Percentiles rank a stretch among this genome's conserved stretches.
phyloP scores from a whole-genome alignment of 2,888 invertebrate species.

The Drosophila macrospina region DNA sequence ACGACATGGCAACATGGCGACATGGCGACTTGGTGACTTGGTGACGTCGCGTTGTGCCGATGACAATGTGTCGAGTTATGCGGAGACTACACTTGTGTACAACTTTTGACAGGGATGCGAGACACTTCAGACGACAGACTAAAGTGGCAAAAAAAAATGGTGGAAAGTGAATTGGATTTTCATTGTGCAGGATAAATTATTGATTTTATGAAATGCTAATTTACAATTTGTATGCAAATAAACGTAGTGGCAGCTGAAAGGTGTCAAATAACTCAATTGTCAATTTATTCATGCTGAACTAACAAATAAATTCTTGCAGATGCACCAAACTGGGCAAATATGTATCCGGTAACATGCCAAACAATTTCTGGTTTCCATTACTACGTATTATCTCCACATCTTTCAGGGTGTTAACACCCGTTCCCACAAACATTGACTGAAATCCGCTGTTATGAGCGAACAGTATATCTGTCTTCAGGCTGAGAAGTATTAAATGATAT shows the following conservation, averaged over 20 bases:
- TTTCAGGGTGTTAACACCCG: slow-evolving; percentile 46
- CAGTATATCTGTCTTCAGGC: slow-evolving; percentile 57
- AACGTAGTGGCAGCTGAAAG: neutral
- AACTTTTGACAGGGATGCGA: slow-evolving; percentile 54
- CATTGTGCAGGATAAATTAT: slow-evolving; percentile 22
- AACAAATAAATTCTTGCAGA: slow-evolving; percentile 53
- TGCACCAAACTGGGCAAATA: slow-evolving; percentile 52
- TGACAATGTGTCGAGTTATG: slow-evolving; percentile 48
- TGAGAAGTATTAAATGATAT: slow-evolving; percentile 2
- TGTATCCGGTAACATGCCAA: slow-evolving; percentile 51
- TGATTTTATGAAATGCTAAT: slow-evolving; percentile 38
- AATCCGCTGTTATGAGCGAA: slow-evolving; percentile 63
- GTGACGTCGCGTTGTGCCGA: slow-evolving; percentile 8
- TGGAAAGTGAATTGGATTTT: slow-evolving; percentile 14
- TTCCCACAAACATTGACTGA: slow-evolving; percentile 63
- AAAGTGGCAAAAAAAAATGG: neutral
- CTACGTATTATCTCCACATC: slow-evolving; percentile 44
- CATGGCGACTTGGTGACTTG: slow-evolving; percentile 13
- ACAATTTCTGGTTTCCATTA: slow-evolving; percentile 30
- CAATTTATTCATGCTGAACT: slow-evolving; percentile 9
- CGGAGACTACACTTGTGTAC: slow-evolving; percentile 40
- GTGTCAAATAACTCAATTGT: neutral
- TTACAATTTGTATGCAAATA: slow-evolving; percentile 31
- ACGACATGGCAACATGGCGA: slow-evolving; percentile 7
- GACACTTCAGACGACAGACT: slow-evolving; percentile 20